Percentiles rank a stretch among this genome's conserved stretches.
Evolutionary conservation across 2,888 invertebrate genomes (phyloP).

Genomic region (Diogma glabrata): DNA sequence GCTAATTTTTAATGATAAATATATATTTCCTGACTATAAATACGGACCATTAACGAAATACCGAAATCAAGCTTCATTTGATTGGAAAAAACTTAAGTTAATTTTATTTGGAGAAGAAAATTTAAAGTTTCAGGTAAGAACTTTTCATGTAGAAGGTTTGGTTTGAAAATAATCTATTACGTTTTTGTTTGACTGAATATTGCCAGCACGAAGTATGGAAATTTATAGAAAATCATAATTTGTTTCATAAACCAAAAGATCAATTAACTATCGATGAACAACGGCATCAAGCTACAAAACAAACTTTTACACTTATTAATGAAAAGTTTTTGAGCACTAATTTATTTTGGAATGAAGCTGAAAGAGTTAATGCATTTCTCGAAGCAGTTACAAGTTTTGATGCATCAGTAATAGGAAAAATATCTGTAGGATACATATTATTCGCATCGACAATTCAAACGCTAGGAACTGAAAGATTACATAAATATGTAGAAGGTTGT

Average conservation of each 20-base stretch:
- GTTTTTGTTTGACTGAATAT: too few species aligned
- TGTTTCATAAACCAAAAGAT: constrained; percentile 41
- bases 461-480: constrained; percentile 52
- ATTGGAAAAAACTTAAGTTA: constrained; percentile 50
- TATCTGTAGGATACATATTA: constrained; percentile 52
- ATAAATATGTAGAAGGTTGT: constrained; percentile 38
- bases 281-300: constrained; percentile 43
- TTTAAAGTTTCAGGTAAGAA: constrained; percentile 39
- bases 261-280: constrained; percentile 44
- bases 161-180: too few species aligned
- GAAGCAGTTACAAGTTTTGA: constrained; percentile 48
- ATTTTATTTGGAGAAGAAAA: constrained; percentile 42
- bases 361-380: constrained; percentile 37
- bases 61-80: constrained; percentile 51
- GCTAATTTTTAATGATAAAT: constrained; percentile 24
- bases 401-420: constrained; percentile 52
- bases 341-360: constrained; percentile 38
- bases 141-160: background rate
- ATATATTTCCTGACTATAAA: constrained; percentile 46
- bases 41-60: constrained; percentile 51
- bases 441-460: constrained; percentile 52
- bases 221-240: constrained; percentile 44
- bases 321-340: constrained; percentile 41
- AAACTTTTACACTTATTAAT: constrained; percentile 51
- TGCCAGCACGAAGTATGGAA: constrained; percentile 47